Evolutionary conservation across 2,888 invertebrate genomes (phyloP).

Genomic region (Mythimna lalbum): DNA sequence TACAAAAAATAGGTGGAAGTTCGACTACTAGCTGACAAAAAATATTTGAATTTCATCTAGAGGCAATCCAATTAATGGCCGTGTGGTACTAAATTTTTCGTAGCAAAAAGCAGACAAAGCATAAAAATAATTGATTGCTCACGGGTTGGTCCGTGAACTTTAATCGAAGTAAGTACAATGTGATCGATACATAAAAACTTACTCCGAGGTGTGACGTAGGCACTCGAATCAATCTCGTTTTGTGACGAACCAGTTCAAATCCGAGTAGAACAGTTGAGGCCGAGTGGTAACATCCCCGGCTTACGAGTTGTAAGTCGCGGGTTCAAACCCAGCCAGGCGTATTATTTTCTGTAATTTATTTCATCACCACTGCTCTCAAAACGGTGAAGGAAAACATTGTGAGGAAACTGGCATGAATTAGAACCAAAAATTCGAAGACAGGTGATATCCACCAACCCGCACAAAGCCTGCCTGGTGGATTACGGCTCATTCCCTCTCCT

Average conservation of each 20-base stretch:
- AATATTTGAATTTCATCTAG: not conserved
- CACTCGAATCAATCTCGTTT: conserved; percentile 5
- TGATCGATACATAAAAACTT: conserved; percentile 4
- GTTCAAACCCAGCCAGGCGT: too few relatives aligned
- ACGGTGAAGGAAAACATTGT: too few relatives aligned
- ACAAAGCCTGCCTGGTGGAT: too few relatives aligned
- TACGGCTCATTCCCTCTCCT: too few relatives aligned
- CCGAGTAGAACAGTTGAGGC: not conserved
- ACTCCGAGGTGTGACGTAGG: conserved; percentile 14
- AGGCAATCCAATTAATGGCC: not conserved
- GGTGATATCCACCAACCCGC: too few relatives aligned
- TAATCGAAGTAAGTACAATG: conserved; percentile 12
- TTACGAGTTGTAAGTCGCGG: too few relatives aligned
- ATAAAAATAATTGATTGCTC: conserved; percentile 2
- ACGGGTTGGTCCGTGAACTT: conserved; percentile 33
- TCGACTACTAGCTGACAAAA: not conserved
- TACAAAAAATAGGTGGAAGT: not conserved
- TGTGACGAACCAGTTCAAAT: conserved; percentile 1
- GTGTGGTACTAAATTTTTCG: not conserved
- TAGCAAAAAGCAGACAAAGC: conserved; percentile 1
- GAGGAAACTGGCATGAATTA: too few relatives aligned
- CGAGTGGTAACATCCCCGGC: too few relatives aligned
- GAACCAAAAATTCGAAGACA: too few relatives aligned
- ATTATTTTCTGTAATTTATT: too few relatives aligned
- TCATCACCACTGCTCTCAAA: too few relatives aligned